These are phyloP conservation scores for Nesometra sesokonis DNA, from an alignment of 35 echinoderm and acorn worm genomes.

Conservation along the genomic window DNA sequence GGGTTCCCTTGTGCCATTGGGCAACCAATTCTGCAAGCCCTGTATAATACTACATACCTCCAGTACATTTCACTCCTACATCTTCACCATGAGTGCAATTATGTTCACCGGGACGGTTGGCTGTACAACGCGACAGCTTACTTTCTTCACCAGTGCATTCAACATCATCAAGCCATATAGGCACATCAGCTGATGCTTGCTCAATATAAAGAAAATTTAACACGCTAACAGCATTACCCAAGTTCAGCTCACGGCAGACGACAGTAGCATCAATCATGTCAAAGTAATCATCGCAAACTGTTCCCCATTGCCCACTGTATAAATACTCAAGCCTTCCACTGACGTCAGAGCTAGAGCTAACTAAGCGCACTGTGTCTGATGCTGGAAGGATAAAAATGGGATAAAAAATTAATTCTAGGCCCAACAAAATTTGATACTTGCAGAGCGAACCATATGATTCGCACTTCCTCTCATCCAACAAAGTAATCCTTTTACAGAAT, in stretches of 20 bases:
- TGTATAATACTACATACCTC: too few species aligned
- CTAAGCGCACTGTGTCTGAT: not conserved
- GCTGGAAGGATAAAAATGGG: not conserved
- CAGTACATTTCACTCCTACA: not conserved
- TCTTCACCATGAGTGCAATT: not conserved
- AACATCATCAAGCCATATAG: not conserved
- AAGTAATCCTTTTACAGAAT: too few species aligned
- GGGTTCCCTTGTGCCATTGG: too few species aligned
- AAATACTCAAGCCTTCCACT: not conserved
- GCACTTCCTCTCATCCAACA: too few species aligned
- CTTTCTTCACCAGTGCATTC: not conserved
- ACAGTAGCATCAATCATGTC: not conserved
- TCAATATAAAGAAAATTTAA: not conserved
- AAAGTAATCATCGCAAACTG: not conserved
- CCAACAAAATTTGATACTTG: too few species aligned
- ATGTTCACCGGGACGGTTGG: not conserved
- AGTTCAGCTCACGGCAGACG: not conserved
- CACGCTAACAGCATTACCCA: not conserved
- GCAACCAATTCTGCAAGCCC: too few species aligned
- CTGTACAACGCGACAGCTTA: not conserved
- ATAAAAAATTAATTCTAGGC: too few species aligned
- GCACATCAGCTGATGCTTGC: not conserved
- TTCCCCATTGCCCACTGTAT: not conserved
- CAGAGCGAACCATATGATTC: too few species aligned
- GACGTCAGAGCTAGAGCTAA: not conserved